Conservation (phyloP, 1,140 invertebrate genomes). For the Stenopsyche tienmushanensis region DNA sequence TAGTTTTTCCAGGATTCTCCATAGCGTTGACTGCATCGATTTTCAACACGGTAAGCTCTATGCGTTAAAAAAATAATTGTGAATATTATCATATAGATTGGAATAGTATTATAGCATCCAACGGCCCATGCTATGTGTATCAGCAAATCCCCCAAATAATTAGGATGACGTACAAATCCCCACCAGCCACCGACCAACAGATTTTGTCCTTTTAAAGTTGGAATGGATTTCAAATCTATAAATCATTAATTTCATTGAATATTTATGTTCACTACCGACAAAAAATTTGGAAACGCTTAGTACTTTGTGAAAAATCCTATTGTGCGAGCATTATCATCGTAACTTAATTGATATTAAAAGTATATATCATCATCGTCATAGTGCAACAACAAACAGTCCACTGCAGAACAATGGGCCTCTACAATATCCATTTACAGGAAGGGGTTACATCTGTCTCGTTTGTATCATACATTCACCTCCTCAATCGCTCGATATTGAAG, state of each 20-base stretch:
- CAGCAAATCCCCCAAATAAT: slow-evolving; percentile 84
- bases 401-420: too few species aligned
- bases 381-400: too few species aligned
- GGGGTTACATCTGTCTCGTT: too few species aligned
- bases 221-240: slow-evolving; percentile 76
- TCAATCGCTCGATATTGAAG: too few species aligned
- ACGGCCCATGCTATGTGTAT: slow-evolving; percentile 62
- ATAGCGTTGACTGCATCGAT: slow-evolving; percentile 70
- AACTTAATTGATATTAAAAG: slow-evolving; percentile 13
- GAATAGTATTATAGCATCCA: slow-evolving; percentile 52
- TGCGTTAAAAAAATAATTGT: slow-evolving; percentile 54
- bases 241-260: too few species aligned
- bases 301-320: too few species aligned
- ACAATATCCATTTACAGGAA: too few species aligned
- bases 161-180: slow-evolving; percentile 83
- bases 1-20: slow-evolving; percentile 81
- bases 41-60: slow-evolving; percentile 67
- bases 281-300: too few species aligned
- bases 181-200: slow-evolving; percentile 77
- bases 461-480: too few species aligned
- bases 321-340: too few species aligned
- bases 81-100: slow-evolving; percentile 56
- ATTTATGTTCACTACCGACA: too few species aligned
- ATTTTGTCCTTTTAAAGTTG: slow-evolving; percentile 75
- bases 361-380: too few species aligned